Conservation (phyloP, 2,113 vertebrate genomes). For the Chloropsis hardwickii region DNA sequence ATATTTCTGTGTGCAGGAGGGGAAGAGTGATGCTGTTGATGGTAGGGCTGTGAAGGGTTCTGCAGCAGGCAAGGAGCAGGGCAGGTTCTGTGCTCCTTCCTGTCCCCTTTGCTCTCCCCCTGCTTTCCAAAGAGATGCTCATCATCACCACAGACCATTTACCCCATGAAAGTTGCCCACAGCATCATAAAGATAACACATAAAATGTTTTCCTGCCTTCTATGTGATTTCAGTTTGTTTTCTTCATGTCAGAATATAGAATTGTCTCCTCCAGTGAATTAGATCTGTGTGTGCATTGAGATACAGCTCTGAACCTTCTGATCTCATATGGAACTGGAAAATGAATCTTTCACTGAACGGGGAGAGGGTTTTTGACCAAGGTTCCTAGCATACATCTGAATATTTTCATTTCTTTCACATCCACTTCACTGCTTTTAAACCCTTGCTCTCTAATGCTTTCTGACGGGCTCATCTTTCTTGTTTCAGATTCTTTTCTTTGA, state of each 20-base stretch:
- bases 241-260: not conserved
- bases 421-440: not conserved
- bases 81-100: not conserved
- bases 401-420: not conserved
- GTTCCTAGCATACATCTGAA: not conserved
- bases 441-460: not conserved
- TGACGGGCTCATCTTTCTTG: not conserved
- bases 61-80: not conserved
- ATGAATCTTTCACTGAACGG: not conserved
- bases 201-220: accelerated
- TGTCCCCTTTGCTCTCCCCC: not conserved
- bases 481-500: not conserved
- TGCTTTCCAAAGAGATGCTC: not conserved
- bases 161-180: not conserved
- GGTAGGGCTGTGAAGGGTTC: not conserved
- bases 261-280: not conserved
- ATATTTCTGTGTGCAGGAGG: not conserved
- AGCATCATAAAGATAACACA: not conserved
- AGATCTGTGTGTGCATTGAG: not conserved
- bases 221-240: not conserved
- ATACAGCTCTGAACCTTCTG: not conserved
- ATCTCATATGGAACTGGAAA: not conserved
- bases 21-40: not conserved
- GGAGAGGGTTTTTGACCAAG: not conserved
- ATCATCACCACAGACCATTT: not conserved